These are phyloP conservation scores for Pyrocephalus nanus DNA, from an alignment of 2,797 vertebrate species.

Conservation along the genomic window DNA sequence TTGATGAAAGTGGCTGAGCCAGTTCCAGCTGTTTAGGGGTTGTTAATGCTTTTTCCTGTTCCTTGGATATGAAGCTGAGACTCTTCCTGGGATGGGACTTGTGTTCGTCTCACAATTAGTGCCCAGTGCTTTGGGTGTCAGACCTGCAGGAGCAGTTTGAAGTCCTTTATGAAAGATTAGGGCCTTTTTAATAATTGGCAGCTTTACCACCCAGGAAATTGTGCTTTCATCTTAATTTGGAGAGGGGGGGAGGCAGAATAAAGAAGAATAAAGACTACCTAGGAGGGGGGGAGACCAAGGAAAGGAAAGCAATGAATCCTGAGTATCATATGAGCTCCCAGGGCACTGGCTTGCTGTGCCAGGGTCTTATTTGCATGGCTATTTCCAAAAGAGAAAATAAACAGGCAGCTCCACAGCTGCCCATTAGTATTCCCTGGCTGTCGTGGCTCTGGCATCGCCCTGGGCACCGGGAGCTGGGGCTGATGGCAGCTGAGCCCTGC, in stretches of 20 bases:
- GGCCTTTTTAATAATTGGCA: neutral
- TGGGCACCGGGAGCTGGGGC: neutral
- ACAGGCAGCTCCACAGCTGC: constrained; percentile 69
- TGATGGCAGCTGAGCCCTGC: constrained; percentile 45
- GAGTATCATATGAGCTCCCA: neutral
- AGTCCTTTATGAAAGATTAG: neutral
- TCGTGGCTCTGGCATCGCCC: constrained; percentile 37
- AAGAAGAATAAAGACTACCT: neutral
- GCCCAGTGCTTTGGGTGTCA: neutral
- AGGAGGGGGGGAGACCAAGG: neutral
- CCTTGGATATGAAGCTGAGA: neutral
- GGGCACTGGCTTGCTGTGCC: neutral
- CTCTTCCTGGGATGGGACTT: neutral
- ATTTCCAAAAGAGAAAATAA: constrained; percentile 22
- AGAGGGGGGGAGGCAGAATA: neutral
- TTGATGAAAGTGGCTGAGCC: neutral
- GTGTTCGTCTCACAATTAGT: neutral
- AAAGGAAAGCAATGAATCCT: neutral
- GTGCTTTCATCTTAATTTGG: neutral
- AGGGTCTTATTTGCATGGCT: constrained; percentile 11
- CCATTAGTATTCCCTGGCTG: constrained; percentile 70
- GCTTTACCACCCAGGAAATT: neutral
- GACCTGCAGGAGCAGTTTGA: neutral
- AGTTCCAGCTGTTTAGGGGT: neutral
- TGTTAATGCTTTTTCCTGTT: neutral